A percentile compares a stretch with the other conserved stretches of the same genome.
These are phyloP conservation scores for Elysia chlorotica DNA, from an alignment of 1,140 invertebrate genomes.

Conservation along the genomic window DNA sequence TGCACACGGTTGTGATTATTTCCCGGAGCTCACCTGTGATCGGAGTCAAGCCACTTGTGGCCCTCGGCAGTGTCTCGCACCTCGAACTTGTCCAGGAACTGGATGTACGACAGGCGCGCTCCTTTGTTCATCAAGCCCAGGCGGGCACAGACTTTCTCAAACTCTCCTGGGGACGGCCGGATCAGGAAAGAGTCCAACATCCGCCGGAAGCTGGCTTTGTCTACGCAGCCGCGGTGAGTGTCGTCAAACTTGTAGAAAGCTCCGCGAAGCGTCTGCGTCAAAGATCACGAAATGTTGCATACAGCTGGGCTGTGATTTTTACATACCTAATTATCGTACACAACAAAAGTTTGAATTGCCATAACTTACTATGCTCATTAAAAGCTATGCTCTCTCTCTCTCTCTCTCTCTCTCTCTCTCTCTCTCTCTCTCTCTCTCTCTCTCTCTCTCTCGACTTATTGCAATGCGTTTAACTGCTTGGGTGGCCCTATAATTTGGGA, in stretches of 20 bases:
- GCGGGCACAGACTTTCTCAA: constrained; percentile 50
- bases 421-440: too few relatives aligned
- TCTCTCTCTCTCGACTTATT: too few relatives aligned
- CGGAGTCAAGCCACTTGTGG: constrained; percentile 55
- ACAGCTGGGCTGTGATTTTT: too few relatives aligned
- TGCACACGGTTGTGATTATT: too few relatives aligned
- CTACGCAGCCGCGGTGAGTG: constrained; percentile 49
- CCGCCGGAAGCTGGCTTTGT: constrained; percentile 49
- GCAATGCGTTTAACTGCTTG: too few relatives aligned
- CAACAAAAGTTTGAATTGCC: too few relatives aligned
- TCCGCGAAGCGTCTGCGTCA: constrained; percentile 49
- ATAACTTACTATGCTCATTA: too few relatives aligned
- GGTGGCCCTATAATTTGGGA: too few relatives aligned
- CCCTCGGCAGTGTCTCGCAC: constrained; percentile 52
- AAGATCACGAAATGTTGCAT: too few relatives aligned
- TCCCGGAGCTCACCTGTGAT: constrained; percentile 48
- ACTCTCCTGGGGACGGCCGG: constrained; percentile 50
- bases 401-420: too few relatives aligned
- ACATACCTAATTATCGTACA: too few relatives aligned
- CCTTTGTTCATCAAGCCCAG: constrained; percentile 45
- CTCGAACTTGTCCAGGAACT: constrained; percentile 54
- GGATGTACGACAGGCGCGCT: constrained; percentile 43
- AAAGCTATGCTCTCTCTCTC: too few relatives aligned
- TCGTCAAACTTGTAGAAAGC: constrained; percentile 61
- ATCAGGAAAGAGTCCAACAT: constrained; percentile 57